Conservation (phyloP, 2,797 vertebrate genomes). For the Pteronotus mesoamericanus region DNA sequence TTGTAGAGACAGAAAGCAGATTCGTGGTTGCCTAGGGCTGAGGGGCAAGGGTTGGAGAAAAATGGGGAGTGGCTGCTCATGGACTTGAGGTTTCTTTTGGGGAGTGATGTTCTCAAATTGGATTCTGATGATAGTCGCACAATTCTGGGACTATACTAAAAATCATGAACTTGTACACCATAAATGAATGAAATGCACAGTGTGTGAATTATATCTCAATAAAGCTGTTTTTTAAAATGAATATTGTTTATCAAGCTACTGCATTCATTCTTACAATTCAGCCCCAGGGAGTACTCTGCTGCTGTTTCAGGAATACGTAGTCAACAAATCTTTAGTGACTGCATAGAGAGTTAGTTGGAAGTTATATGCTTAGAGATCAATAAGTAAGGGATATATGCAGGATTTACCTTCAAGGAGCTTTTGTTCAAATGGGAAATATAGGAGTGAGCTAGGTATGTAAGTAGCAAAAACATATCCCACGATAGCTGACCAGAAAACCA, state of each 20-base stretch:
- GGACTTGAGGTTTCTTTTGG: neutral
- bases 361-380: neutral
- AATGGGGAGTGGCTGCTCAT: neutral
- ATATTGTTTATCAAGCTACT: neutral
- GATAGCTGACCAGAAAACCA: neutral
- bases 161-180: neutral
- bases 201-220: neutral
- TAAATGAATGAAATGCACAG: neutral
- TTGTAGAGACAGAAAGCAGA: neutral
- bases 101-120: neutral
- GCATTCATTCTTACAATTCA: neutral
- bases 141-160: neutral
- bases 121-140: neutral
- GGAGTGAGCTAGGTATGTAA: neutral
- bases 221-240: neutral
- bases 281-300: neutral
- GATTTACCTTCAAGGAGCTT: neutral
- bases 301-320: neutral
- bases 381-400: neutral
- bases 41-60: too few relatives aligned
- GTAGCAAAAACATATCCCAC: neutral
- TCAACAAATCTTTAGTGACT: neutral
- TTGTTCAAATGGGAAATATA: neutral
- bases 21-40: neutral
- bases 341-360: neutral